Evolutionary conservation across 1,140 invertebrate species (phyloP), one percentile per base, ranked within the genome.

Genomic region (Drosophila sp.): DNA sequence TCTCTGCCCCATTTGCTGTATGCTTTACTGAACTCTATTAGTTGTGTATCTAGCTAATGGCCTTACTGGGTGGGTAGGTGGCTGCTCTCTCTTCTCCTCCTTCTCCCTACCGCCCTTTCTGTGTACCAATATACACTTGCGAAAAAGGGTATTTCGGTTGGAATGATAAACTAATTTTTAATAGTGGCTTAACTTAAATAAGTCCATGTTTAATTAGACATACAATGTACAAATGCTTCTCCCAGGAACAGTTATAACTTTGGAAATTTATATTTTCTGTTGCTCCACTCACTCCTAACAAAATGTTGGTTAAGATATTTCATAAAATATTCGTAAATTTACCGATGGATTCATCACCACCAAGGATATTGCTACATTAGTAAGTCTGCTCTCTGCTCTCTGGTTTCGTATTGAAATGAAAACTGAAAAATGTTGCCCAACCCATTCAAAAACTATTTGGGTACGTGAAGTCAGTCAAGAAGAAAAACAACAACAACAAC

Each of bases 401-500:
- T 6, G 3, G 23, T 30, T 56, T 32, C 54, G 11, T 29, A 56
- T 29, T 30, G 29, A 56, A 56, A 56, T 29, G 30, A 10, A 29
- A 30, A 30, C 27, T 56, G 10, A 56, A 32, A 56, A 56, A 56
- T 32, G 54, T 56, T 56, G n/a, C 54, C 29, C 54, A 17, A 57
- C 2, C 44, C 30, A 35, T 58, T 58, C 17, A 8, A 58, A 17
- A 58, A 58, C 23, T 58, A 35, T 58, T 58, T 58, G 33, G 30
- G 30, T 35, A 35, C 56, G 7, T 27, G 5, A 58, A 58, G 23
- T 35, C 56, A 58, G 56, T 58, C 56, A 58, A 35, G 32, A 58
- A 35, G 56, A 58, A 58, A 58, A 58, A 32, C 55, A 57, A 58
- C 50, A 55, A 55, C 10, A 55, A 55, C 56, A 58, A 23, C 56